phyloP scores from a whole-genome alignment of 2,797 vertebrate genomes.

The Macropus fuliginosus region DNA sequence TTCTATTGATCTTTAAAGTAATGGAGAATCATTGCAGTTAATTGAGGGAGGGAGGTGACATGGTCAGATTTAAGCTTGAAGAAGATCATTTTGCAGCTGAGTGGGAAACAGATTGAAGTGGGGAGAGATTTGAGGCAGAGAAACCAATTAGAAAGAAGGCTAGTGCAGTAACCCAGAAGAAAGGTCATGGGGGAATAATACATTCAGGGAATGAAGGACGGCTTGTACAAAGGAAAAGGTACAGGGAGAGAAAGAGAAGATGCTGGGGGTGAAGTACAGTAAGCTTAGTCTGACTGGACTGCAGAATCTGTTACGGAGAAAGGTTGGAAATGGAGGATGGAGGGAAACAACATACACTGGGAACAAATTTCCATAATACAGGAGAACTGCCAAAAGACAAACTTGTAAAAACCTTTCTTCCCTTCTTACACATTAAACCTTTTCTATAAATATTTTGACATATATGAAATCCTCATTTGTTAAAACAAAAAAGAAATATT shows the following conservation, averaged over 20 bases:
- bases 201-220: background rate
- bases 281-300: background rate
- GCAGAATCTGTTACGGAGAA: background rate
- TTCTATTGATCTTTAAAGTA: background rate
- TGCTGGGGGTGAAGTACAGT: background rate
- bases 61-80: background rate
- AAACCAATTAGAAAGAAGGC: background rate
- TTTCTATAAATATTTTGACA: slow-evolving; percentile 18
- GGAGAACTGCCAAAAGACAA: slow-evolving; percentile 46
- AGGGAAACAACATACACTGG: background rate
- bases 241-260: background rate
- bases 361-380: slow-evolving; percentile 64
- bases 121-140: background rate
- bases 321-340: background rate
- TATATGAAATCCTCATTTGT: slow-evolving; percentile 50
- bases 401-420: slow-evolving; percentile 40
- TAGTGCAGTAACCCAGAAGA: background rate
- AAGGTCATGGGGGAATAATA: background rate
- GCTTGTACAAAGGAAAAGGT: background rate
- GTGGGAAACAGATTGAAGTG: background rate
- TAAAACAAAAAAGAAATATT: slow-evolving; percentile 57
- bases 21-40: background rate
- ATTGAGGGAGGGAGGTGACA: background rate
- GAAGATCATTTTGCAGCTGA: background rate
- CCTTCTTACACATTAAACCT: slow-evolving; percentile 50